Base-by-base conservation (phyloP, 2,797 vertebrate species). In the Chelon labrosus region DNA sequence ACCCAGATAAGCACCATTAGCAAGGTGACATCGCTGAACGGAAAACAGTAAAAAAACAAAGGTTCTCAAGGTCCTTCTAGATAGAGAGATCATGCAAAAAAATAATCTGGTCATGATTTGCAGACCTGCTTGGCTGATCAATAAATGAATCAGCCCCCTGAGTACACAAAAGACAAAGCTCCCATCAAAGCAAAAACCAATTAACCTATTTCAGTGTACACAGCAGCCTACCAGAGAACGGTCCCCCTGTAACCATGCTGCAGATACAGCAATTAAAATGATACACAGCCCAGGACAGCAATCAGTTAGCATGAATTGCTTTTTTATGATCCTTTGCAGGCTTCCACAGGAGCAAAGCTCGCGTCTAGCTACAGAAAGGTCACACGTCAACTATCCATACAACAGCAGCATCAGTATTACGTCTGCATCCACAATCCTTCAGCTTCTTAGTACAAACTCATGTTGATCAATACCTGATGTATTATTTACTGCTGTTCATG, bases 211-310 rank as follows among this genome's bases (percentile, higher is more conserved):
- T 84, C 56, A 55, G 54, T 61, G 75, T 39, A 66, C 17, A 59
- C 39, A 75, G 60, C 49, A 64, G 70, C 69, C 41, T 19, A 71
- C 42, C 31, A 37, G 50, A 80, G 68, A 61, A 14, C 19, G 50
- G 42, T 17, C 50, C 62, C 67, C 50, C 37, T 44, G 14, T 64
- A 65, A 72, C 55, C 27, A 67, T 56, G 59, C 41, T 71, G 60
- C 64, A 78, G 54, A 85, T 59, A 52, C 35, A 70, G 25, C 54
- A 71, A 76, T 86, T 87, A 78, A 86, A 88, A 83, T 82, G 62
- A 86, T 59, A 61, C 70, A 82, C 70, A 53, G 72, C 51, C 49
- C 35, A 38, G 55, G 62, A 66, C 19, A 22, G 65, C 65, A 60
- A 82, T 84, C 77, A 68, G 80, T 70, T 60, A 19, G 62, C 70